Conservation (phyloP, 2,113 vertebrate species). For the Oncorhynchus gorbuscha region DNA sequence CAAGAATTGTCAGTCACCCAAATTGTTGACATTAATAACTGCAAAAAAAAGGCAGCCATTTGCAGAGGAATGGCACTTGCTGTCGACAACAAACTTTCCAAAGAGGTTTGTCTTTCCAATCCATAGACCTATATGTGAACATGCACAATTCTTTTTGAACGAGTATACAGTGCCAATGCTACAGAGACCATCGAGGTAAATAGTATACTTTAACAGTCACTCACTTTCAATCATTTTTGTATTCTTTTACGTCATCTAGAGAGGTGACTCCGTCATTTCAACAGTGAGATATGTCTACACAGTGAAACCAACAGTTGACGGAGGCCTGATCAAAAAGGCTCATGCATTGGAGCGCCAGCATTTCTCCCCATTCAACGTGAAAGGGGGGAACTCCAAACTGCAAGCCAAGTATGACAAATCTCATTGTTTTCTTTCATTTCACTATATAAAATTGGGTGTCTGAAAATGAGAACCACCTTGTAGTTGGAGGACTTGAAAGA, state of each 20-base stretch:
- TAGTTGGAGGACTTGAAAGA: too few relatives aligned
- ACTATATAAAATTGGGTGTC: neutral
- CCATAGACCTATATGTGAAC: neutral
- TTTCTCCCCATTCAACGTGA: conserved; percentile 75
- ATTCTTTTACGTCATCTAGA: conserved; percentile 51
- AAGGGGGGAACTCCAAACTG: conserved; percentile 68
- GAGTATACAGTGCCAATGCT: neutral
- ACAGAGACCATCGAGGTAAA: neutral
- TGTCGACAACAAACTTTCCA: conserved; percentile 51
- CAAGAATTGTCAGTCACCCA: conserved; percentile 63
- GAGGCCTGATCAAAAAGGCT: conserved; percentile 67
- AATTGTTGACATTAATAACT: conserved; percentile 64
- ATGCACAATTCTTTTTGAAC: neutral
- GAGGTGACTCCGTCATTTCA: conserved; percentile 60
- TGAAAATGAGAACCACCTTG: neutral
- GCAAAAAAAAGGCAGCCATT: conserved; percentile 62
- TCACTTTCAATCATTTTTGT: conserved; percentile 27
- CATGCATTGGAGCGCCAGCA: conserved; percentile 64
- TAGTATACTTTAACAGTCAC: neutral
- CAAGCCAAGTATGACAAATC: conserved; percentile 62
- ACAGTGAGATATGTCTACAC: conserved; percentile 68
- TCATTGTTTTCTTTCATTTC: neutral
- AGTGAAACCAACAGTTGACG: conserved; percentile 59
- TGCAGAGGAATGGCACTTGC: conserved; percentile 66
- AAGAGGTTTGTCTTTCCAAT: conserved; percentile 54